These are phyloP conservation scores for Bellardia pandia DNA, from an alignment of 2,888 invertebrate genomes.

Conservation along the genomic window DNA sequence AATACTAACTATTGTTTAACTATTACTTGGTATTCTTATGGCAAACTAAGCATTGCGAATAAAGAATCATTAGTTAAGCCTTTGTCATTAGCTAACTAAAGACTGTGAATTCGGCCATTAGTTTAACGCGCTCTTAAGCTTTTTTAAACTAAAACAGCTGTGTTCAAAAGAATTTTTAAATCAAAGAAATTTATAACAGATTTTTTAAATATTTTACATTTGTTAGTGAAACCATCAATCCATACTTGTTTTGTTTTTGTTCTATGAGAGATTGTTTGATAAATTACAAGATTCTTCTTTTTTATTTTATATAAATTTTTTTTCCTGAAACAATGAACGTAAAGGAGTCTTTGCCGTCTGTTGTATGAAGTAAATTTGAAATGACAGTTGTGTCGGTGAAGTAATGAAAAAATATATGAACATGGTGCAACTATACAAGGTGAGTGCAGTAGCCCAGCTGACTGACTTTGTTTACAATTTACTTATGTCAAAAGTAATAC, in stretches of 20 bases:
- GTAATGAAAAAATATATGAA: slow-evolving; percentile 50
- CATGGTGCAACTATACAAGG: too few relatives aligned
- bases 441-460: too few relatives aligned
- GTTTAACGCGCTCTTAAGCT: neutral
- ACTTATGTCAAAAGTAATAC: too few relatives aligned
- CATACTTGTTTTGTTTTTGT: slow-evolving; percentile 37
- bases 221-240: slow-evolving; percentile 17
- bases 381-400: slow-evolving; percentile 66
- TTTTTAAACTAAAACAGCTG: slow-evolving; percentile 37
- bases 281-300: slow-evolving; percentile 48
- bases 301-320: neutral
- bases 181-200: slow-evolving; percentile 19
- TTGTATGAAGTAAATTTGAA: slow-evolving; percentile 65
- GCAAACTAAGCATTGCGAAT: too few relatives aligned
- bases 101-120: too few relatives aligned
- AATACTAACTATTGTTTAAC: too few relatives aligned
- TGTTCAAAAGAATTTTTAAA: slow-evolving; percentile 29
- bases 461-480: too few relatives aligned
- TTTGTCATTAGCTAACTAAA: too few relatives aligned
- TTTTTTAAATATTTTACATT: slow-evolving; percentile 1
- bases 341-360: slow-evolving; percentile 36
- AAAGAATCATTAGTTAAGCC: too few relatives aligned
- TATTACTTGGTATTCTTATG: too few relatives aligned
- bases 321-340: slow-evolving; percentile 26
- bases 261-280: slow-evolving; percentile 44